Evolutionary conservation across 2,888 invertebrate species (phyloP), one percentile per base, ranked within the genome.

Genomic region (Timema podura): DNA sequence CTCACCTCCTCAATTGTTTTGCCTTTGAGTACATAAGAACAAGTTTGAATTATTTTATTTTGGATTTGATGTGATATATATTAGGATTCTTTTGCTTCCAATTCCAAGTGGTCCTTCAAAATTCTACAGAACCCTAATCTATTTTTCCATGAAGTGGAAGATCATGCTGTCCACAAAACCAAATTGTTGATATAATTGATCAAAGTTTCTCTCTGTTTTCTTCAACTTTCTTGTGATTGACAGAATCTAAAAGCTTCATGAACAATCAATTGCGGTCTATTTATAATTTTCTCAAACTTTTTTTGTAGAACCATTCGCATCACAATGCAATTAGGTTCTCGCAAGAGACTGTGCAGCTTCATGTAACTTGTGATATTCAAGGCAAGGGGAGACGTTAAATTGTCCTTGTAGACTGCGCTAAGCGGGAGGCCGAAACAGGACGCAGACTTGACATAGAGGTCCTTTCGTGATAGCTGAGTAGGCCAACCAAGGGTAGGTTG

Each of bases 141-240:
- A 30, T n/a, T 65, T 65, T 65, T 45, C 44, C 45, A 10, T 9
- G 11, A 65, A 45, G 49, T 49, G 49, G 49, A 49, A 11, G 49
- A 49, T 49, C 49, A 49, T 49, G 49, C 49, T 11, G 49, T 49
- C 59, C 68, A 45, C 68, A 68, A 57, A 68, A 59, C 15, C 57
- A 68, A 68, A 13, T 68, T 59, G 45, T 68, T 45, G 59, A 64
- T 64, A 68, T 15, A 61, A 68, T 68, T 15, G 65, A 44, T 45
- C 59, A 16, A 68, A 64, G 64, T 64, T 68, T 68, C 46, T 45
- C 61, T n/a, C 69, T 30, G 45, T 69, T 46, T 48, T 51, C 69
- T 47, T 69, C 64, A 64, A 69, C 64, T 65, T 64, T n/a, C 69
- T 69, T 65, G 64, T 69, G 51, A 65, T 48, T 49, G 15, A 15